Evolutionary conservation across 2,888 invertebrate species (phyloP).

Genomic region (Eulithis testata): DNA sequence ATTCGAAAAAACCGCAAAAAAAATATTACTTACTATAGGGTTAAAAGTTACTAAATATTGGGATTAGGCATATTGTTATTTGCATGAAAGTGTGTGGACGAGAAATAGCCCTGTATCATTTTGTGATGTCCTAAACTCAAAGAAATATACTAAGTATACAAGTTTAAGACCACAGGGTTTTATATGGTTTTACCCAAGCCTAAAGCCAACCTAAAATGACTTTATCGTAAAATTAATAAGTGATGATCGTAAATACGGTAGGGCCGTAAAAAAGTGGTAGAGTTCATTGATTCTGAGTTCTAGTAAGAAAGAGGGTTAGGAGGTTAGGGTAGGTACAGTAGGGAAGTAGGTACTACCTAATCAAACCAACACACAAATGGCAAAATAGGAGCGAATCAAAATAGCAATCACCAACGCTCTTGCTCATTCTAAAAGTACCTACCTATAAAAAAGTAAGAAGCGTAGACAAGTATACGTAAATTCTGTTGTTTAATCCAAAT

Average conservation of each 20-base stretch:
- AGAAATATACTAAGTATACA: neutral
- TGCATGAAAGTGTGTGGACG: too few species aligned
- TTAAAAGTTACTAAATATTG: too few species aligned
- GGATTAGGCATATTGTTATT: too few species aligned
- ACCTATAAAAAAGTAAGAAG: neutral
- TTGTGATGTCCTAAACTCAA: neutral
- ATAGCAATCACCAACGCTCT: constrained; percentile 10
- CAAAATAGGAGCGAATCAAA: neutral
- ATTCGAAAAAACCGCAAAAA: too few species aligned
- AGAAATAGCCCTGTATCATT: too few species aligned
- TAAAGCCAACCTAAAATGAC: neutral
- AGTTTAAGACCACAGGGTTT: neutral
- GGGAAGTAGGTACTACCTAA: neutral
- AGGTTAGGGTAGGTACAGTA: neutral
- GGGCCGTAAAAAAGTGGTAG: neutral
- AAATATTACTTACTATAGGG: too few species aligned
- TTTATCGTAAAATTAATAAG: too few species aligned
- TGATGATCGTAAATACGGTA: neutral
- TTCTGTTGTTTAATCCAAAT: constrained; percentile 9
- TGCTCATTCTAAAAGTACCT: neutral
- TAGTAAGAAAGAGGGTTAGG: too few species aligned
- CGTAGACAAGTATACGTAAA: neutral
- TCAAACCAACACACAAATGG: neutral
- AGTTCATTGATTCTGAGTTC: neutral
- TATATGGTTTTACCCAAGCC: too few species aligned